phyloP scores from a whole-genome alignment of 2,113 vertebrate species.

The Notothenia coriiceps region DNA sequence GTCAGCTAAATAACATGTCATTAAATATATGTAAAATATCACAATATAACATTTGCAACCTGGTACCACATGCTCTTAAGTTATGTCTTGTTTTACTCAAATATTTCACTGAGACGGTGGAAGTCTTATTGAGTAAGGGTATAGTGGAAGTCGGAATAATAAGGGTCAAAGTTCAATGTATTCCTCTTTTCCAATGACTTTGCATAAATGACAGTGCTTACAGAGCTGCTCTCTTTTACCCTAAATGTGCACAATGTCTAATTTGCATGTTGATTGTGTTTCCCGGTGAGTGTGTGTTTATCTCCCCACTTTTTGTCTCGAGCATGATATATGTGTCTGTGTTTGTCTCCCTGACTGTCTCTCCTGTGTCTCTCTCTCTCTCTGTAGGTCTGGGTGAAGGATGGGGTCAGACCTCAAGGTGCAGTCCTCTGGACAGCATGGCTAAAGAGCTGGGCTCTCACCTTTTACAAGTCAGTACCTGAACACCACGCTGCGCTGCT shows the following conservation, averaged over 20 bases:
- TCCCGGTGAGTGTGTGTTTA: background rate
- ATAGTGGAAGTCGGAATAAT: background rate
- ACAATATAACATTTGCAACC: background rate
- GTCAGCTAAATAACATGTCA: no score
- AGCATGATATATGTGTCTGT: background rate
- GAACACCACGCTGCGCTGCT: background rate
- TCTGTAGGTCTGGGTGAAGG: slow-evolving; percentile 90
- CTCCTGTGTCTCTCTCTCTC: slow-evolving; percentile 16
- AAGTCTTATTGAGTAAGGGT: background rate
- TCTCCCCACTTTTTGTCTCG: background rate
- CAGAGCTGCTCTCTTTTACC: no score
- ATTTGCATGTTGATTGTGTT: background rate
- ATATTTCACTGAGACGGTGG: background rate
- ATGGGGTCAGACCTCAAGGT: slow-evolving; percentile 88
- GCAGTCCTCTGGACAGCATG: slow-evolving; percentile 90
- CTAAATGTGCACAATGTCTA: background rate
- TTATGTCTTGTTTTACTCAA: background rate
- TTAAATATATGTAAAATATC: background rate
- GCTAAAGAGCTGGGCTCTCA: slow-evolving; percentile 96
- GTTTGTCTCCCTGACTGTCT: background rate
- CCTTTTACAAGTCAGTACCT: slow-evolving; percentile 88
- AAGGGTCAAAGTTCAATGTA: background rate
- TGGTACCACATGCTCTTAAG: background rate
- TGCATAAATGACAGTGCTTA: no score
- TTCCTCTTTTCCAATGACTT: no score